phyloP scores from a whole-genome alignment of 1,140 invertebrate genomes.

The Drosophila obscura region DNA sequence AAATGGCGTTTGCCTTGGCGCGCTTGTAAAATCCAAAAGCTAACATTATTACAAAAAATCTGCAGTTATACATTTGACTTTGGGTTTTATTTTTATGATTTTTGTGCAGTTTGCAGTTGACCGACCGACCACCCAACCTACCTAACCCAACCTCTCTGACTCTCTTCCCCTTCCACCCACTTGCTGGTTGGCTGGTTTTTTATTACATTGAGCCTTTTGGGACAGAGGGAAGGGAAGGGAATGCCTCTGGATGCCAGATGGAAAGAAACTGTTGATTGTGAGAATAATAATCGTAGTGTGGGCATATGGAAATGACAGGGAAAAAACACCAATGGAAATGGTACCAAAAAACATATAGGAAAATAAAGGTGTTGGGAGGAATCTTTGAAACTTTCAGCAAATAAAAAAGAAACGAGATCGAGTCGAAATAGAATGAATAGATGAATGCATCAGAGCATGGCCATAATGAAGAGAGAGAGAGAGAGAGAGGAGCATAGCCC shows the following conservation, averaged over 20 bases:
- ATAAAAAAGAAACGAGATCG: too few species aligned
- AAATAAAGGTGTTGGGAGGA: too few species aligned
- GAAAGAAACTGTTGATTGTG: constrained; percentile 42
- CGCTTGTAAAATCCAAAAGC: constrained; percentile 66
- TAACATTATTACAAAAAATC: constrained; percentile 75
- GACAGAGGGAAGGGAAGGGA: too few species aligned
- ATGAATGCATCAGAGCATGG: too few species aligned
- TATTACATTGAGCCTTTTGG: constrained; percentile 17
- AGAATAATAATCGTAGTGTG: background rate
- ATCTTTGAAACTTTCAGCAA: too few species aligned
- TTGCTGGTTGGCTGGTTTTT: constrained; percentile 39
- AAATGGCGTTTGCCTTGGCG: constrained; percentile 60
- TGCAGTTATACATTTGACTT: constrained; percentile 70
- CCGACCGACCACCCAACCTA: constrained; percentile 15
- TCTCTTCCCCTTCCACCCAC: too few species aligned
- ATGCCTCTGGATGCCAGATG: constrained; percentile 9
- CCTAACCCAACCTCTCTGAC: background rate
- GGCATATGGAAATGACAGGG: background rate
- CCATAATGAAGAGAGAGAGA: too few species aligned
- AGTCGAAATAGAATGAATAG: too few species aligned
- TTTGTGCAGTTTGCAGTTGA: constrained; percentile 39
- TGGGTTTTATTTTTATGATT: constrained; percentile 62
- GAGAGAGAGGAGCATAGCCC: too few species aligned
- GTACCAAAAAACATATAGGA: background rate
- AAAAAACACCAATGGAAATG: background rate